Evolutionary conservation across 2,888 invertebrate species (phyloP), one percentile per base, ranked within the genome.

Genomic region (Drosophila nigritarsus): DNA sequence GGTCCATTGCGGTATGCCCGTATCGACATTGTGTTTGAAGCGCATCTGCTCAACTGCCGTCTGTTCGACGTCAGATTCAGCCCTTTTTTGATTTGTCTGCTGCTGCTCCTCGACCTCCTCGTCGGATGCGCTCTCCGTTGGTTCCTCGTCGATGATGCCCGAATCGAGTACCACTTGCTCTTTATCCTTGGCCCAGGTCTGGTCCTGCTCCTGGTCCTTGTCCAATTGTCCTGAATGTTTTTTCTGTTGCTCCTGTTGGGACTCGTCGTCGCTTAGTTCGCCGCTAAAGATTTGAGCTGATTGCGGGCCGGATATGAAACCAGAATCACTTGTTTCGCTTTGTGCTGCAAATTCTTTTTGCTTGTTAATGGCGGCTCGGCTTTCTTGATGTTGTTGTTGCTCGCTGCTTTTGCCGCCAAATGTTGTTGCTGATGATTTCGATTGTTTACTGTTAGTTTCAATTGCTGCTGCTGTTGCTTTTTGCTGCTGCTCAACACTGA

Each of bases 11-110:
- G 95, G 94, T 80, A 96, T 93, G 93, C 94, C 91, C 93, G 92
- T 54, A 49, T 85, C 95, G 34, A 96, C 94, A 84, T 96, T 96
- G 94, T 96, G 95, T 91, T 96, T 96, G 66, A 95, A 92, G 91
- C 94, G 94, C 95, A 95, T 95, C 83, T 81, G 81, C 63, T 80
- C 78, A 60, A 59, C 78, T 38, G 40, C 51, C 48, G 70, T 56
- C 62, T 89, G 65, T 83, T 72, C 72, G 63, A 60, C 63, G 78
- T 58, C 78, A 73, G 80, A 64, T 70, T 55, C 63, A 58, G 66
- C 51, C 29, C 36, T 15, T 45, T 45, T 73, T 60, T 50, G 48
- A 51, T 67, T 53, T 63, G 42, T 36, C 36, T 64, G 29, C 55
- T 53, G n/a, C 45, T 64, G 29, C 15, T 56, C 50, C 24, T 48